Evolutionary conservation across 2,113 vertebrate species (phyloP).

Genomic region (Psilopsiagon aurifrons): DNA sequence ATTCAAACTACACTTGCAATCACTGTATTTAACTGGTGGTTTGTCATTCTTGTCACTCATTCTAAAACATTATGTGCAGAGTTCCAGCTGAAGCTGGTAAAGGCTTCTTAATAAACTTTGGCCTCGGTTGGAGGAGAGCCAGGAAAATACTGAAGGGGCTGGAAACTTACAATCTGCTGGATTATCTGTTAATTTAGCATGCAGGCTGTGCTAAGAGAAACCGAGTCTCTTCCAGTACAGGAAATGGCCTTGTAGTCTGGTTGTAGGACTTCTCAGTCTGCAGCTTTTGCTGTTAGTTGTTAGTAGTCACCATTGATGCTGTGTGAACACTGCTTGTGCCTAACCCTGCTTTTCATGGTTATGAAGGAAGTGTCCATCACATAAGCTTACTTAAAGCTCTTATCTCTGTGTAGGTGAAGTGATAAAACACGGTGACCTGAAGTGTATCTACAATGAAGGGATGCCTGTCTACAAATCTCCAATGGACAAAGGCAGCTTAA

Average conservation of each 20-base stretch:
- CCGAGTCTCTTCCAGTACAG: background rate
- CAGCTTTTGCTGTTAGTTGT: background rate
- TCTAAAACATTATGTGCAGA: background rate
- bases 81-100: background rate
- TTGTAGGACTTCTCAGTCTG: background rate
- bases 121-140: background rate
- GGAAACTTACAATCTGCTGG: background rate
- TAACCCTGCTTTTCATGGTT: background rate
- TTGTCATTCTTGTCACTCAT: background rate
- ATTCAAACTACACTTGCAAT: background rate
- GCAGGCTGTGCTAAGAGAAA: background rate
- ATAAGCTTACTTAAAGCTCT: background rate
- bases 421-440: constrained; percentile 84
- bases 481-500: constrained; percentile 86
- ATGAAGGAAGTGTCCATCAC: background rate
- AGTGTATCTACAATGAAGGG: constrained; percentile 86
- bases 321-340: background rate
- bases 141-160: background rate
- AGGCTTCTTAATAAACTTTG: background rate
- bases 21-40: background rate
- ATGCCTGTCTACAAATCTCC: constrained; percentile 91
- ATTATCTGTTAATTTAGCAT: background rate
- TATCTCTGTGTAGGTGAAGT: constrained; percentile 82
- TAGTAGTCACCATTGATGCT: background rate
- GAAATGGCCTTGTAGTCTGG: background rate